Evolutionary conservation across 2,797 vertebrate species (phyloP).

Genomic region (Emys orbicularis): DNA sequence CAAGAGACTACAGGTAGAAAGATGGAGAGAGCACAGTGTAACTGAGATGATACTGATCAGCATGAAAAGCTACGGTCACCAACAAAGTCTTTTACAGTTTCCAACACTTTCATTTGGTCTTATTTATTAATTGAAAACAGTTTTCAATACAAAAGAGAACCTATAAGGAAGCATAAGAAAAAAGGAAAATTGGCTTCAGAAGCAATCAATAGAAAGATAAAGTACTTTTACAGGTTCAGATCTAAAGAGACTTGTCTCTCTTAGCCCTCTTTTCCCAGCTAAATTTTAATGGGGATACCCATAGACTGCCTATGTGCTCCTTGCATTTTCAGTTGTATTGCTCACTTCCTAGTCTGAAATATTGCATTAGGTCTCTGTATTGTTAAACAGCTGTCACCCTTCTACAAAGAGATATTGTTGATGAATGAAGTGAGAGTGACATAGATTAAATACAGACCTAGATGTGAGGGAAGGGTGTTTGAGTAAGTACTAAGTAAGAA

Average conservation of each 20-base stretch:
- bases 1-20: not conserved
- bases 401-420: not conserved
- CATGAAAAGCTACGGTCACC: not conserved
- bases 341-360: not conserved
- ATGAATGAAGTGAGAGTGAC: not conserved
- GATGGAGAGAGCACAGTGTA: not conserved
- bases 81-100: not conserved
- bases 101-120: not conserved
- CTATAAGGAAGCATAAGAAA: not conserved
- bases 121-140: not conserved
- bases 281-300: not conserved
- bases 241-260: not conserved
- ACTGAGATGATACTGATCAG: not conserved
- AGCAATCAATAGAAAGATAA: not conserved
- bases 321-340: not conserved
- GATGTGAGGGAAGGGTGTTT: fast-evolving
- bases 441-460: not conserved
- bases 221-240: not conserved
- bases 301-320: not conserved
- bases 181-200: not conserved
- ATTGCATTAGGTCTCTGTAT: not conserved
- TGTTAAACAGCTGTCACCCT: not conserved
- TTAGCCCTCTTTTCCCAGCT: not conserved
- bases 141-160: not conserved
- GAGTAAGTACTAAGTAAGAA: not conserved